Evolutionary conservation across 2,797 vertebrate species (phyloP).

Genomic region (Trichosurus vulpecula): DNA sequence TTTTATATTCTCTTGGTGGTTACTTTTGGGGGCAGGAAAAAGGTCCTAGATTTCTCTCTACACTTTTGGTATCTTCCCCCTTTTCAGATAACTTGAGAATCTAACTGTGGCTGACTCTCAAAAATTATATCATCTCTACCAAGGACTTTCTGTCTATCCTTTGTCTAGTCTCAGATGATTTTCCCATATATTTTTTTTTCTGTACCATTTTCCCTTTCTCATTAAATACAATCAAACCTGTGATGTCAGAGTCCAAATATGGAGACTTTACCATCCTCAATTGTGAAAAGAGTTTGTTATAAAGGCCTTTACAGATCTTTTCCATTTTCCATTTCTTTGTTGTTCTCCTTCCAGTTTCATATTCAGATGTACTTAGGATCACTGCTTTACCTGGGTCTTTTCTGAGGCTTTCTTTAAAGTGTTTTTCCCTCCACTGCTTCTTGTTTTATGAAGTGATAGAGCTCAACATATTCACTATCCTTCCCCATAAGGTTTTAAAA

Average conservation of each 20-base stretch:
- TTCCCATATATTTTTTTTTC: neutral
- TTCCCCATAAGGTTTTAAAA: neutral
- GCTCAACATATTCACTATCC: neutral
- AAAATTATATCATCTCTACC: neutral
- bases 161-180: neutral
- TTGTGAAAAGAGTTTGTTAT: neutral
- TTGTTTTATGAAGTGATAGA: neutral
- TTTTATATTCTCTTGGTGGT: neutral
- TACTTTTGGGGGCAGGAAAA: neutral
- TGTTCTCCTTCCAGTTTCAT: neutral
- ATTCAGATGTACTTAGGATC: neutral
- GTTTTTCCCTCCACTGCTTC: neutral
- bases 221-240: neutral
- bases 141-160: neutral
- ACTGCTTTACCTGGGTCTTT: neutral
- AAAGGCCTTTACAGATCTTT: neutral
- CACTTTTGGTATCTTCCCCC: neutral
- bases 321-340: neutral
- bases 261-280: neutral
- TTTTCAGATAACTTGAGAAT: neutral
- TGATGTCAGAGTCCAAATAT: neutral
- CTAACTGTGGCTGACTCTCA: neutral
- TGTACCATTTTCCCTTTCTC: neutral
- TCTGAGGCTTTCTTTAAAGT: neutral
- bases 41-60: neutral